Evolutionary conservation across 2,797 vertebrate species (phyloP).

Genomic region (Acanthis flammea): DNA sequence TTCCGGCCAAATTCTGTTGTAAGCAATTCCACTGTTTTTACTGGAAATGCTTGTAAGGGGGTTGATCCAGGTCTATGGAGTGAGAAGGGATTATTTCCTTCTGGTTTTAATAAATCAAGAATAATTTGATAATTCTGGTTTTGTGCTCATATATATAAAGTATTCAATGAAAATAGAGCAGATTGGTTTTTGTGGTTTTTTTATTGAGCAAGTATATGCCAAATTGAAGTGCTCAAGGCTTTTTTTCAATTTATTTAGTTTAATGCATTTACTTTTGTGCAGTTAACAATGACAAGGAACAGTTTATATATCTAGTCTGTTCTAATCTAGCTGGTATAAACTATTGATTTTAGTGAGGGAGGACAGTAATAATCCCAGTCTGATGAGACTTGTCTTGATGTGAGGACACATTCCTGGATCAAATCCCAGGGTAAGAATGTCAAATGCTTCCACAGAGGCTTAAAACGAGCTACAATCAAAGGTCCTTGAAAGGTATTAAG

Average conservation of each 20-base stretch:
- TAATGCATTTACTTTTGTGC: not conserved
- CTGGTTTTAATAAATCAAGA: not conserved
- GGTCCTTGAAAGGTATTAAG: not conserved
- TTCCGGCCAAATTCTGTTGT: not conserved
- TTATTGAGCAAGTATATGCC: not conserved
- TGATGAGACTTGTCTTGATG: conserved; percentile 34
- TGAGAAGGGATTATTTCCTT: not conserved
- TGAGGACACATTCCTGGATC: conserved; percentile 20
- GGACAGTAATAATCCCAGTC: not conserved
- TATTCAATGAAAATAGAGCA: not conserved
- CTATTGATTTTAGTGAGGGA: not conserved
- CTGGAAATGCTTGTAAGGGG: not conserved
- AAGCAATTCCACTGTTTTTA: not conserved
- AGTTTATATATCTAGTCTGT: not conserved
- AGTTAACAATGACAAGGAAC: not conserved
- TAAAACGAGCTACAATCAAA: not conserved
- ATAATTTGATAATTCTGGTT: not conserved
- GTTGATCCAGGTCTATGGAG: not conserved
- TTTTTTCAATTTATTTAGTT: not conserved
- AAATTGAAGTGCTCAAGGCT: not conserved
- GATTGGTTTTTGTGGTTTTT: accelerated
- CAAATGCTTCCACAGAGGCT: not conserved
- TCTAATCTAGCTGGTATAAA: not conserved
- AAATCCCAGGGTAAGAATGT: not conserved
- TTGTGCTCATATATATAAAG: not conserved